Conservation (phyloP, 2,113 vertebrate species). For the Sylvia atricapilla region DNA sequence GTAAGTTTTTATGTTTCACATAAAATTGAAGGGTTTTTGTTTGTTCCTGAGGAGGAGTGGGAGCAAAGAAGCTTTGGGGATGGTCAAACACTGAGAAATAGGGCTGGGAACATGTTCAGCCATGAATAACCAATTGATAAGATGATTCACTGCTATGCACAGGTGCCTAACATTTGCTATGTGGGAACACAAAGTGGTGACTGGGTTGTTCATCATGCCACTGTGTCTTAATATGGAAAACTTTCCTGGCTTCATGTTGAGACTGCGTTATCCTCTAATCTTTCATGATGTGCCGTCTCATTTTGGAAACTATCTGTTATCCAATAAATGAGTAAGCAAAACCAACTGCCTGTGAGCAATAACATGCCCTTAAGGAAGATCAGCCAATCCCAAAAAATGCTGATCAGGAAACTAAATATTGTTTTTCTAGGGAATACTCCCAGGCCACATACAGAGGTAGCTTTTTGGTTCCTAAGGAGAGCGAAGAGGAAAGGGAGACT, state of each 20-base stretch:
- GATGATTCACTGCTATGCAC: slow-evolving; percentile 48
- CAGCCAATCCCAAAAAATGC: not conserved
- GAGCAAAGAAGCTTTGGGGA: not conserved
- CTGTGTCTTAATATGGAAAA: slow-evolving; percentile 1
- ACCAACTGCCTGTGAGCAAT: not conserved
- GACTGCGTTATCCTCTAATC: not conserved
- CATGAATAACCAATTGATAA: slow-evolving; percentile 21
- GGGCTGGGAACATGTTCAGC: not conserved
- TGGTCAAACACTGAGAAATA: not conserved
- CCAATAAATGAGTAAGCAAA: slow-evolving; percentile 35
- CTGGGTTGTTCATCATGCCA: slow-evolving; percentile 34
- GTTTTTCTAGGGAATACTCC: not conserved
- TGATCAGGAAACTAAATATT: not conserved
- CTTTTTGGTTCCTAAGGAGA: not conserved
- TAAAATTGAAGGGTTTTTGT: not conserved
- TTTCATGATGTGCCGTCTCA: not conserved
- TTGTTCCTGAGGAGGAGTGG: not conserved
- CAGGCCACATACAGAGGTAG: fast-evolving
- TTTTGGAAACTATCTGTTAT: not conserved
- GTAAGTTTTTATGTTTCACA: not conserved
- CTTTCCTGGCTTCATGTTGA: not conserved
- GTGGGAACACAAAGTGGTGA: slow-evolving; percentile 41
- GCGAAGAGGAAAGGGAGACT: not conserved
- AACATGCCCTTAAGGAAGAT: not conserved
- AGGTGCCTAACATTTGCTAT: slow-evolving; percentile 58